phyloP scores from a whole-genome alignment of 1,140 invertebrate species.

The Hyphantria cunea region DNA sequence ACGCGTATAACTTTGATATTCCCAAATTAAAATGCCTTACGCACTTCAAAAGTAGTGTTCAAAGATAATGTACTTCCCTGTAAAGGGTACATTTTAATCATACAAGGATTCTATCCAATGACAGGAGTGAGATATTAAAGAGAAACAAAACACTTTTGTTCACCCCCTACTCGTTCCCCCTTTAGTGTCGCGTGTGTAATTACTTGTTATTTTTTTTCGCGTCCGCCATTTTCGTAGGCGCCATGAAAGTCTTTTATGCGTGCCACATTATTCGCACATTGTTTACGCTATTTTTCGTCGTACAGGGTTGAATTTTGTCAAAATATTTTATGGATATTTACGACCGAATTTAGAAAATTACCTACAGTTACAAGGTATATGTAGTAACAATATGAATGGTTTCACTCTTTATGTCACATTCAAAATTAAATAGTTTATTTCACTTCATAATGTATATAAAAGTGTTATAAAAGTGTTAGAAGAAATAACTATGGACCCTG shows the following conservation, averaged over 20 bases:
- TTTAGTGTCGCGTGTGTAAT: conserved; percentile 56
- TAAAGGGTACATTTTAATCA: conserved; percentile 61
- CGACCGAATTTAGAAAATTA: not conserved
- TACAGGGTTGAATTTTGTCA: not conserved
- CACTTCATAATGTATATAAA: no score
- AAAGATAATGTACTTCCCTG: not conserved
- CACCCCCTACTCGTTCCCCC: conserved; percentile 38
- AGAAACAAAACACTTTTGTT: conserved; percentile 72
- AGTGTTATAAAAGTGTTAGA: no score
- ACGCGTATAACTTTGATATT: not conserved
- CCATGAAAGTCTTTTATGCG: conserved; percentile 14
- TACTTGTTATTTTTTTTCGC: conserved; percentile 60
- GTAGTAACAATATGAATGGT: no score
- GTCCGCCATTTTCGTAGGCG: conserved; percentile 22
- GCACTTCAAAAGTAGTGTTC: not conserved
- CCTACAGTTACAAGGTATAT: no score
- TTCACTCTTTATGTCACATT: no score
- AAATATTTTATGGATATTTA: not conserved
- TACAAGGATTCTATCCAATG: conserved; percentile 47
- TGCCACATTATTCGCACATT: conserved; percentile 2
- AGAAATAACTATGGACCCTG: no score
- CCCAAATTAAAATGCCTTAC: conserved; percentile 3
- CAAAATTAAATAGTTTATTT: no score
- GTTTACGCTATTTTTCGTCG: conserved; percentile 10
- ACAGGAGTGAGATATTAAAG: conserved; percentile 77